Base-by-base conservation (phyloP, 2,888 invertebrate species). In the Drosophila infuscata region DNA sequence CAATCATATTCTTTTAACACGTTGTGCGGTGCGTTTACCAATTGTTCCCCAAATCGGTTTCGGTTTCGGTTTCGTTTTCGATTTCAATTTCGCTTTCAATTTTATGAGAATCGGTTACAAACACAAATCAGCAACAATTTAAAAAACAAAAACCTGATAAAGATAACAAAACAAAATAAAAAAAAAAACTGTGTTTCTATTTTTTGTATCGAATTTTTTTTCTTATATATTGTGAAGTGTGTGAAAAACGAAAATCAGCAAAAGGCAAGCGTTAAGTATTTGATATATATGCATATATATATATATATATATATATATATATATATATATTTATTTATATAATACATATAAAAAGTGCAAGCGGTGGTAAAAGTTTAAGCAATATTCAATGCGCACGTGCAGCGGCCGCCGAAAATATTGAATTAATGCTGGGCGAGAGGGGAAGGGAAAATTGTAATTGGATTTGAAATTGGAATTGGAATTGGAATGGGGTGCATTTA, bases 321-420 rank as follows among this genome's bases (percentile, higher is more conserved):
- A 20, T 20, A 60, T 20, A 56, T 51, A 30, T 33, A 3, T 58
- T n/a, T 36, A 43, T 30, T 20, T 29, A 46, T 35, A n/a, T 32
- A 33, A 33, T 3, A 33, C 3, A 11, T 38, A 52, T 38, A 48
- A 49, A 66, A 62, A 59, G 20, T 62, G 58, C 61, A 61, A 74
- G 32, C 38, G 32, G 35, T 64, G 63, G 20, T 25, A 60, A 68
- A 62, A 38, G 20, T 36, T 33, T 33, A 32, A n/a, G 25, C 30
- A 41, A 33, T 25, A 17, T 6, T 53, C 56, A 75, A 53, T 67
- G 84, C 82, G 82, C 82, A 84, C 78, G 84, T 83, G 84, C 82
- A 82, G 60, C 79, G 57, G 46, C 71, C 63, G 53, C 54, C 59
- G 46, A 69, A 48, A 38, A 53, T 54, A 59, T 63, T 56, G 29